Evolutionary conservation across 2,113 vertebrate genomes (phyloP).

Genomic region (Corydoras sp.): DNA sequence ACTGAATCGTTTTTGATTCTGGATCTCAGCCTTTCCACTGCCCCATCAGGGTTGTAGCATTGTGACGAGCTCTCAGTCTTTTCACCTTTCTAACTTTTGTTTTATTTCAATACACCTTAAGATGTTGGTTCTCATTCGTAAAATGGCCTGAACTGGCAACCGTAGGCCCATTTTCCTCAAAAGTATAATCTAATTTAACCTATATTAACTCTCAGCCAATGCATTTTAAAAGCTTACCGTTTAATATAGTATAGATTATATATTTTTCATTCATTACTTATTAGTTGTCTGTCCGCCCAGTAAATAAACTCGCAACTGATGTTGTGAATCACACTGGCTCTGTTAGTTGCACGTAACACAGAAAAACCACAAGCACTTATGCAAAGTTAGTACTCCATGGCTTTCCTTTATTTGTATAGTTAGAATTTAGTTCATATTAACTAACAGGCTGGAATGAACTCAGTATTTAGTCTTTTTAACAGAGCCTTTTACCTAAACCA

Average conservation of each 20-base stretch:
- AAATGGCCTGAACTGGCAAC: slow-evolving; percentile 46
- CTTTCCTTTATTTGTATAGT: not conserved
- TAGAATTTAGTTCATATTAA: not conserved
- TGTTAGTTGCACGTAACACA: not conserved
- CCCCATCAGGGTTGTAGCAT: slow-evolving; percentile 46
- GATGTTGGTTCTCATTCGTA: slow-evolving; percentile 36
- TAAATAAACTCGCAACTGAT: not conserved
- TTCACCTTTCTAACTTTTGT: slow-evolving; percentile 40
- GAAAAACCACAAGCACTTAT: not conserved
- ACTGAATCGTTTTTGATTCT: slow-evolving; percentile 36
- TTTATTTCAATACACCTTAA: slow-evolving; percentile 41
- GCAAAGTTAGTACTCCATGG: slow-evolving; percentile 4
- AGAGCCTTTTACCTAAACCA: slow-evolving; percentile 3
- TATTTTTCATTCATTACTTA: not conserved
- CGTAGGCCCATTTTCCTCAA: slow-evolving; percentile 27
- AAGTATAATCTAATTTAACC: slow-evolving; percentile 20
- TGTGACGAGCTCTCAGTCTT: slow-evolving; percentile 40
- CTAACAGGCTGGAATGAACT: slow-evolving; percentile 12
- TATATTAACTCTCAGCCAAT: slow-evolving; percentile 10
- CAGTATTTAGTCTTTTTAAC: slow-evolving; percentile 10
- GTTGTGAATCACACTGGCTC: not conserved
- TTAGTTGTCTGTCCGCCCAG: not conserved
- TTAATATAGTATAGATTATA: not conserved
- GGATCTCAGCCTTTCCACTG: slow-evolving; percentile 43
- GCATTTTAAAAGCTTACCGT: slow-evolving; percentile 20